phyloP scores from a whole-genome alignment of 2,113 vertebrate species.

The Ictalurus furcatus region DNA sequence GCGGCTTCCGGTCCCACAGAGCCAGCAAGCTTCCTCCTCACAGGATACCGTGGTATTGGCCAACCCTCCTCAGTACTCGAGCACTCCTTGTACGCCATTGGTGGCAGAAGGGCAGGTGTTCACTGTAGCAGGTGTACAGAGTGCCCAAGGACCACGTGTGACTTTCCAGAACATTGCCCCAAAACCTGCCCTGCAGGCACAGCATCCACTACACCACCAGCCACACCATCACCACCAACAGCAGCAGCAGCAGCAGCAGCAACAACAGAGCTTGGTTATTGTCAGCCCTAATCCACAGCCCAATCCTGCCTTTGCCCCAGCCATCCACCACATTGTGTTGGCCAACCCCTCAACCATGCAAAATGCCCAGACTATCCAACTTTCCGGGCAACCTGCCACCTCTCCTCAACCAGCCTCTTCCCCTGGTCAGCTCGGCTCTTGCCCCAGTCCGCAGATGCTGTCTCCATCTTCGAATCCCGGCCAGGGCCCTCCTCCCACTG shows the following conservation, averaged over 20 bases:
- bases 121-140: conserved; percentile 82
- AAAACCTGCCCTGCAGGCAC: conserved; percentile 79
- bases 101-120: conserved; percentile 82
- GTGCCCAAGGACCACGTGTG: conserved; percentile 84
- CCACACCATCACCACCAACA: conserved; percentile 57
- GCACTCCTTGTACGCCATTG: conserved; percentile 81
- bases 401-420: conserved; percentile 80
- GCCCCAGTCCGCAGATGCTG: conserved; percentile 76
- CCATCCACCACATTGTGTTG: conserved; percentile 97
- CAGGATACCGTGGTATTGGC: conserved; percentile 84
- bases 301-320: conserved; percentile 86
- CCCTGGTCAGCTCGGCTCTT: conserved; percentile 74
- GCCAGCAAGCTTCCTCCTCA: conserved; percentile 74
- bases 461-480: conserved; percentile 75
- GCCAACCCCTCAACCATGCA: conserved; percentile 87
- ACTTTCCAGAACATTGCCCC: conserved; percentile 96
- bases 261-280: conserved; percentile 92
- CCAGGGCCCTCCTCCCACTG: conserved; percentile 85
- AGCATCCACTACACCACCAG: conserved; percentile 67
- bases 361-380: conserved; percentile 83
- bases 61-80: conserved; percentile 77
- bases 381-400: conserved; percentile 83
- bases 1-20: conserved; percentile 75
- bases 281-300: conserved; percentile 89
- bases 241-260: conserved; percentile 73